phyloP scores from a whole-genome alignment of 1,140 invertebrate genomes.

The Campodea augens region DNA sequence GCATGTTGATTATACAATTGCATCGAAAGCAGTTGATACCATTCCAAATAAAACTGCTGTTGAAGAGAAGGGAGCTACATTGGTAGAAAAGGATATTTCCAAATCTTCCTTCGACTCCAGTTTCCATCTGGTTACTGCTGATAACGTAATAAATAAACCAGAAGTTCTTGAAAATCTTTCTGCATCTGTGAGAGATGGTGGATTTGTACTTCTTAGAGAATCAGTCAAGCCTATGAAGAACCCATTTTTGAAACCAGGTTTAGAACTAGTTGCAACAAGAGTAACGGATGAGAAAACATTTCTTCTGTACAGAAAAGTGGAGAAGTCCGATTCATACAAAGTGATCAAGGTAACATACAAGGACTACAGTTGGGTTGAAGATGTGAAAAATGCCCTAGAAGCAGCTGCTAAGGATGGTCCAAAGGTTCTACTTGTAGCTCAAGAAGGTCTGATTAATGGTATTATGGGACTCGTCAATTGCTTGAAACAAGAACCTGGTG shows the following conservation, averaged over 20 bases:
- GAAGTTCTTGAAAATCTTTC: background rate
- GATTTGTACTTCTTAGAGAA: background rate
- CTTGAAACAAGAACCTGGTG: conserved; percentile 43
- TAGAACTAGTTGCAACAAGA: background rate
- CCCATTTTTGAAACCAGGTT: background rate
- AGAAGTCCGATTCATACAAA: background rate
- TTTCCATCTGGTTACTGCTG: no score
- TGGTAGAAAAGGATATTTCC: no score
- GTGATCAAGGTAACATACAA: background rate
- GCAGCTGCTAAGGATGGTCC: background rate
- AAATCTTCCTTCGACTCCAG: no score
- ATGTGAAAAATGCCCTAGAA: background rate
- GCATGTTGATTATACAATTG: background rate
- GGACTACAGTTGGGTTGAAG: background rate
- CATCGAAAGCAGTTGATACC: no score
- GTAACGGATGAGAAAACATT: background rate
- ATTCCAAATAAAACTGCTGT: no score
- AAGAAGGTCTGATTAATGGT: background rate
- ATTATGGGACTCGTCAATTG: conserved; percentile 35
- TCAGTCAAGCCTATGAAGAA: background rate
- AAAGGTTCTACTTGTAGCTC: background rate
- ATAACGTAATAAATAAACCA: no score
- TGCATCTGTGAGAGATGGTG: background rate
- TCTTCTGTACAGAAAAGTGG: background rate
- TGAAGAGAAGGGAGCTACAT: no score